Percentiles rank a stretch among this genome's conserved stretches.
phyloP scores from a whole-genome alignment of 2,888 invertebrate species.

The Oscheius onirici region DNA sequence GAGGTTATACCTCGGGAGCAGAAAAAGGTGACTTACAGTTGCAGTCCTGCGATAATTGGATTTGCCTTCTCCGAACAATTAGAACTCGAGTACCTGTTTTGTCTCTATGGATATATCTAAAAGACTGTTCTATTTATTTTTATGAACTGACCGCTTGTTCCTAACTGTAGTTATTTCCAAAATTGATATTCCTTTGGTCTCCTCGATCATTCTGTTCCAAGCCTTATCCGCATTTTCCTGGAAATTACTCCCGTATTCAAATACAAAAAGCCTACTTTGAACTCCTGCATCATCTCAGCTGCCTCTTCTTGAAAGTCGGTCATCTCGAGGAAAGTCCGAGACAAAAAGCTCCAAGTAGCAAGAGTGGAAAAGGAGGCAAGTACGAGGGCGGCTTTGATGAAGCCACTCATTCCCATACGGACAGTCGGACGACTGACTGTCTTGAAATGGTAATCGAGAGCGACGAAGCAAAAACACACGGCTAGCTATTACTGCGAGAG shows the following conservation, averaged over 20 bases:
- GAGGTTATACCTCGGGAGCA: background rate
- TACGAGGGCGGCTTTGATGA: conserved; percentile 14
- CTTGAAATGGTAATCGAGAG: conserved; percentile 24
- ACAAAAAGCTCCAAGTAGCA: background rate
- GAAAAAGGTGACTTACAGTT: conserved; percentile 6
- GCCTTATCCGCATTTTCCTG: conserved; percentile 18
- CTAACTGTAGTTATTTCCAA: conserved; percentile 10
- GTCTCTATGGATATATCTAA: conserved; percentile 10
- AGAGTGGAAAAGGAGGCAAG: conserved; percentile 6
- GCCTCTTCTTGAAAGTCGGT: conserved; percentile 3
- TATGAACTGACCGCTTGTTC: background rate
- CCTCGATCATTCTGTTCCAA: conserved; percentile 19
- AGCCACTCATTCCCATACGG: background rate
- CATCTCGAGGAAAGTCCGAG: conserved; percentile 2
- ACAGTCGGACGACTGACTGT: background rate
- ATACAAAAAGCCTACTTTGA: conserved; percentile 14
- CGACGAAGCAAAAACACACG: background rate
- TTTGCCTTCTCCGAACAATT: conserved; percentile 12
- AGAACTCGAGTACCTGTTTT: conserved; percentile 20
- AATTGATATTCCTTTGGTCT: conserved; percentile 16
- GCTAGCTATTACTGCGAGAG: conserved; percentile 12
- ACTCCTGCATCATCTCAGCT: conserved; percentile 8
- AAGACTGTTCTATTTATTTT: background rate
- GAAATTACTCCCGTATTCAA: background rate
- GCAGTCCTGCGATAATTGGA: conserved; percentile 1